phyloP scores from a whole-genome alignment of 1,140 invertebrate species.

The Ditylenchus dipsaci region DNA sequence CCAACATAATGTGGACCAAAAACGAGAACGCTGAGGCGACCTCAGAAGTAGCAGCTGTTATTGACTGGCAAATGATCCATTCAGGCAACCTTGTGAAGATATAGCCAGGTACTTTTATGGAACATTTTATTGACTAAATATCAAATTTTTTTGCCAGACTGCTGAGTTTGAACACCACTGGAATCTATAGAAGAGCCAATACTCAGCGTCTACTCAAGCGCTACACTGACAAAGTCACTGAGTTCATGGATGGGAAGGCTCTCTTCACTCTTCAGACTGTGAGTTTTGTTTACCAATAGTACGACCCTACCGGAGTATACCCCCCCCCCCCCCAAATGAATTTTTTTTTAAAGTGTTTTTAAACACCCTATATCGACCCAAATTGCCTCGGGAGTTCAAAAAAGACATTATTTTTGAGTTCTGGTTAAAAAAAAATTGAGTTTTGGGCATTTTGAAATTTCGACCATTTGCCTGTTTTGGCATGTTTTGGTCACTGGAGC shows the following conservation, averaged over 20 bases:
- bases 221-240: constrained; percentile 25
- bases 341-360: no score
- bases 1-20: constrained; percentile 39
- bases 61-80: constrained; percentile 42
- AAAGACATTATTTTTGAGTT: no score
- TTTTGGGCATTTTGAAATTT: no score
- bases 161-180: constrained; percentile 32
- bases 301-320: no score
- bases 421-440: no score
- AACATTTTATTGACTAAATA: neutral
- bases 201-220: constrained; percentile 28
- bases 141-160: neutral
- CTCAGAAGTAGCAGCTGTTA: constrained; percentile 37
- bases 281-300: no score
- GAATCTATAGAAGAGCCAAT: constrained; percentile 34
- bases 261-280: constrained; percentile 33
- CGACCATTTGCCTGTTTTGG: no score
- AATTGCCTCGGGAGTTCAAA: no score
- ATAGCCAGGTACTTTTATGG: constrained; percentile 15
- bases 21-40: constrained; percentile 28
- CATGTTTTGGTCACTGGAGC: no score
- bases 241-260: constrained; percentile 19
- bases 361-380: no score
- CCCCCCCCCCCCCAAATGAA: no score
- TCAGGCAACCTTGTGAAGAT: constrained; percentile 39